Percentiles rank a stretch among this genome's conserved stretches.
Evolutionary conservation across 2,888 invertebrate species (phyloP).

Genomic region (Agelastica alni): DNA sequence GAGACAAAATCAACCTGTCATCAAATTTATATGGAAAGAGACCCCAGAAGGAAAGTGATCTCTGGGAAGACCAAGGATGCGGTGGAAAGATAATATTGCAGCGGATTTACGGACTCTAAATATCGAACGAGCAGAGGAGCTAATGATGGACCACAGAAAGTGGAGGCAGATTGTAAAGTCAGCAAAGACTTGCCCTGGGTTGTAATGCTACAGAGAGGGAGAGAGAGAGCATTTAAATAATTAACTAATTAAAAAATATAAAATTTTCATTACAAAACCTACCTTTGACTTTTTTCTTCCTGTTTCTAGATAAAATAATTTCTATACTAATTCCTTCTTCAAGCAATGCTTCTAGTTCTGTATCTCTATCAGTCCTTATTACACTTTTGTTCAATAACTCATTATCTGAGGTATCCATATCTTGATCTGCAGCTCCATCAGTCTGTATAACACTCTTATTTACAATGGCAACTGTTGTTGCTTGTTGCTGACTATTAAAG

Average conservation of each 20-base stretch:
- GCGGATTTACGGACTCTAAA: too few species aligned
- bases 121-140: too few species aligned
- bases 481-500: constrained; percentile 49
- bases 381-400: constrained; percentile 4
- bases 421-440: constrained; percentile 39
- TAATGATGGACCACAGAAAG: too few species aligned
- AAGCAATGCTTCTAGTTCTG: constrained; percentile 55
- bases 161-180: too few species aligned
- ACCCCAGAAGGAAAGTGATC: not conserved
- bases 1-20: too few species aligned
- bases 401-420: not conserved
- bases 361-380: constrained; percentile 44
- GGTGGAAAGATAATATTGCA: too few species aligned
- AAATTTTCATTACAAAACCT: too few species aligned
- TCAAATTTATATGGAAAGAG: not conserved
- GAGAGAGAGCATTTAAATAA: too few species aligned
- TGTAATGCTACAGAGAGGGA: too few species aligned
- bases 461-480: constrained; percentile 34
- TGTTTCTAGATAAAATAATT: constrained; percentile 39
- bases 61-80: too few species aligned
- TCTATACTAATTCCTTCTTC: constrained; percentile 43
- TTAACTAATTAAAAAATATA: too few species aligned
- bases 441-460: constrained; percentile 42
- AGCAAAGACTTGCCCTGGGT: too few species aligned
- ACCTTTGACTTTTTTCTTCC: constrained; percentile 28